These are phyloP conservation scores for Ceratitis capitata DNA, from an alignment of 1,140 invertebrate genomes.

Conservation along the genomic window DNA sequence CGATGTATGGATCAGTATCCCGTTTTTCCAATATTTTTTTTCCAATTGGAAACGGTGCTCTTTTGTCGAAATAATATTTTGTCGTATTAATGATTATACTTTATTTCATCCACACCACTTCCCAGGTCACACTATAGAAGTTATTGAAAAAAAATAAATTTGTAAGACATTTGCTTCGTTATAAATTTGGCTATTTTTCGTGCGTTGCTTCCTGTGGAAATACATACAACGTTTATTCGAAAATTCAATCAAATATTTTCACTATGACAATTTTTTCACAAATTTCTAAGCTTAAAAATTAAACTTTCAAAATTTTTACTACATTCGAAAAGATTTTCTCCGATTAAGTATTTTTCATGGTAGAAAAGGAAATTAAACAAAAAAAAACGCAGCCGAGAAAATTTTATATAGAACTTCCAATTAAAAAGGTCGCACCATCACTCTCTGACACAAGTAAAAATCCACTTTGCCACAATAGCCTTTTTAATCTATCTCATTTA, in stretches of 20 bases:
- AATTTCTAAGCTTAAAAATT: slow-evolving; percentile 26
- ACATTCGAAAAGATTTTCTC: slow-evolving; percentile 34
- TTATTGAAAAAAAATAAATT: slow-evolving; percentile 36
- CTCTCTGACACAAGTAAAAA: background rate
- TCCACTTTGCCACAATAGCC: background rate
- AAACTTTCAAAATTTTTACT: slow-evolving; percentile 31
- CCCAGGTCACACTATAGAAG: slow-evolving; percentile 3
- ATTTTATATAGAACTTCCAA: slow-evolving; percentile 38
- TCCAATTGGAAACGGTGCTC: background rate
- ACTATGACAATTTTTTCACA: slow-evolving; percentile 39
- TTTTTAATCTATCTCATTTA: background rate
- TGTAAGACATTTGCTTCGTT: slow-evolving; percentile 2
- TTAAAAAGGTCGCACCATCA: background rate
- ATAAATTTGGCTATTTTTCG: background rate
- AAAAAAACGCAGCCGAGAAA: slow-evolving; percentile 30
- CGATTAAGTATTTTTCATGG: slow-evolving; percentile 10
- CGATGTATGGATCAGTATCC: background rate
- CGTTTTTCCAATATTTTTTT: background rate
- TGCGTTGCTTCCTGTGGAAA: background rate
- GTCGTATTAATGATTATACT: background rate
- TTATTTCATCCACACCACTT: slow-evolving; percentile 8
- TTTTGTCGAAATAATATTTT: background rate
- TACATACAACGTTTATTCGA: slow-evolving; percentile 22
- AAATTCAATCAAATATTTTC: slow-evolving; percentile 27
- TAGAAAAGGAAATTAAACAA: slow-evolving; percentile 30